Evolutionary conservation across 1,140 invertebrate species (phyloP).

Genomic region (Phymorhynchus buccinoides): DNA sequence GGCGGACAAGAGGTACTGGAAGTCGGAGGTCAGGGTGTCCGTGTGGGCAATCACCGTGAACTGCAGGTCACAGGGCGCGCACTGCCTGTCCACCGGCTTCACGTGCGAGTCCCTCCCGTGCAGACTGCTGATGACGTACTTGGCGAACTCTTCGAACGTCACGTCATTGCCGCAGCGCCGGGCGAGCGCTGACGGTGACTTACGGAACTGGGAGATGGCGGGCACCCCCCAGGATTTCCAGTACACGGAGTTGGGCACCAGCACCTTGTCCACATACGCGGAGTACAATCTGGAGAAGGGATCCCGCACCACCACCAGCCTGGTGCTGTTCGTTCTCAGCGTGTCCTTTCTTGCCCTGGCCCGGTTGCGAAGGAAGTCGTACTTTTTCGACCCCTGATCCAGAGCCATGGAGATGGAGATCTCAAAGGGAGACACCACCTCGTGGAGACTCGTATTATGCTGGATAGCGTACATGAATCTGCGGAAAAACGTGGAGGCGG

Average conservation of each 20-base stretch:
- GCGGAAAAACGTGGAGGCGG: slow-evolving; percentile 30
- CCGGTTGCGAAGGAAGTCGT: neutral
- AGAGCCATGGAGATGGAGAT: slow-evolving; percentile 12
- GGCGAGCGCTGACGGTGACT: neutral
- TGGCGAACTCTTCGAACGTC: slow-evolving; percentile 46
- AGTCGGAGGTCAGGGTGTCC: slow-evolving; percentile 41
- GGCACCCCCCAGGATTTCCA: slow-evolving; percentile 28
- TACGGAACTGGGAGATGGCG: slow-evolving; percentile 18
- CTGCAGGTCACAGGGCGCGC: slow-evolving; percentile 35
- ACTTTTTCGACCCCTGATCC: no score
- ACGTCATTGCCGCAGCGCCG: slow-evolving; percentile 45
- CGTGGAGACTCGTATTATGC: neutral
- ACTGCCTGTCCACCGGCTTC: slow-evolving; percentile 32
- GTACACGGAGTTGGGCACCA: slow-evolving; percentile 35
- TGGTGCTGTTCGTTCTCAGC: neutral
- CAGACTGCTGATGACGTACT: slow-evolving; percentile 27
- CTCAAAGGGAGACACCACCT: slow-evolving; percentile 12
- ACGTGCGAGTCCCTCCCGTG: slow-evolving; percentile 27
- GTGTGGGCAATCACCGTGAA: slow-evolving; percentile 38
- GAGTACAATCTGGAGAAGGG: slow-evolving; percentile 37
- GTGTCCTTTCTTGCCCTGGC: neutral
- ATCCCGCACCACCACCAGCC: slow-evolving; percentile 36
- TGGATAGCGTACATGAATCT: slow-evolving; percentile 15
- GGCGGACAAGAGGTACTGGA: slow-evolving; percentile 1
- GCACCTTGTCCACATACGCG: slow-evolving; percentile 42